Evolutionary conservation across 2,797 vertebrate genomes (phyloP).

Genomic region (Anguilla anguilla): DNA sequence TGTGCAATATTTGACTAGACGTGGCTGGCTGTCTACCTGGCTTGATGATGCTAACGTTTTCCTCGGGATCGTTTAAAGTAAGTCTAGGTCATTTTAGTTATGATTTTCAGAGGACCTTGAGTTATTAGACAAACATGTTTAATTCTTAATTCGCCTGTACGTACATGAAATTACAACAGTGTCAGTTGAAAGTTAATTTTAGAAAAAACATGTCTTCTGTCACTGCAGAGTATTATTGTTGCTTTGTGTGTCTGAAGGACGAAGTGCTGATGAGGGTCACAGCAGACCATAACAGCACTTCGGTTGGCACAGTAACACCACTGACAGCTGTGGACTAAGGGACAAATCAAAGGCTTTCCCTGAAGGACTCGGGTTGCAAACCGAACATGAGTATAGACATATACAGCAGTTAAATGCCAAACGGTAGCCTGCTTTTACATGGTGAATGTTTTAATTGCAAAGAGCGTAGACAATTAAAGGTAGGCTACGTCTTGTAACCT

Average conservation of each 20-base stretch:
- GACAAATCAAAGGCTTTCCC: too few relatives aligned
- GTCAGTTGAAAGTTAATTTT: background rate
- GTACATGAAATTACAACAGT: background rate
- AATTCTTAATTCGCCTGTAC: background rate
- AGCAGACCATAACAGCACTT: background rate
- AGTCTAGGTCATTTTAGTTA: background rate
- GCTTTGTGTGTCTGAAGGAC: background rate
- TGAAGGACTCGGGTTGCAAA: background rate
- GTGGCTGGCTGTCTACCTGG: background rate
- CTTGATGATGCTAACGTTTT: background rate
- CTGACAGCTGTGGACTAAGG: slow-evolving; percentile 14
- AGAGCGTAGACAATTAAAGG: background rate
- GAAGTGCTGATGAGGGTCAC: background rate
- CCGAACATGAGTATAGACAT: background rate
- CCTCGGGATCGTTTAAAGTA: background rate
- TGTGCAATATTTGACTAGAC: background rate
- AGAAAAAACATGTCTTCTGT: background rate
- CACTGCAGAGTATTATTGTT: background rate
- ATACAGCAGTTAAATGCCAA: background rate
- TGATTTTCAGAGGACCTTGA: background rate
- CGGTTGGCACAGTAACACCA: background rate
- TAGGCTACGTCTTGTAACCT: background rate
- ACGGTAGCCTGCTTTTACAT: background rate
- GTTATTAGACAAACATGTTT: background rate
- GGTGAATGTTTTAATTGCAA: background rate